These are phyloP conservation scores for Conomelus anceps DNA, from an alignment of 2,888 invertebrate species.

Conservation along the genomic window DNA sequence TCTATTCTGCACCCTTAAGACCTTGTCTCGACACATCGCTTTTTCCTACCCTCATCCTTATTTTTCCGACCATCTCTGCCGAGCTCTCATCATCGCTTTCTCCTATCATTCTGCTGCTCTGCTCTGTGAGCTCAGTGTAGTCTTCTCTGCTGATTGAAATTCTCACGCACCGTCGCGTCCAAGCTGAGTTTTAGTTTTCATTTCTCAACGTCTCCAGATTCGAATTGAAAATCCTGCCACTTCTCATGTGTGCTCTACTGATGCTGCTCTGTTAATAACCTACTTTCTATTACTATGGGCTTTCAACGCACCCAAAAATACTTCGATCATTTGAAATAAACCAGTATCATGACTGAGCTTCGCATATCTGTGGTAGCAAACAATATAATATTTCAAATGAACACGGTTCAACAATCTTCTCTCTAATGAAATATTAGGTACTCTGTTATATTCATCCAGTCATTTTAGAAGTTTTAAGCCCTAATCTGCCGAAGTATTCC, in stretches of 20 bases:
- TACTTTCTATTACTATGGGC: neutral
- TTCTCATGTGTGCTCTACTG: neutral
- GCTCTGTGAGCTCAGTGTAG: neutral
- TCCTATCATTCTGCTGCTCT: neutral
- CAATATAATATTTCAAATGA: neutral
- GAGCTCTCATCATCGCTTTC: neutral
- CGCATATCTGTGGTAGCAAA: neutral
- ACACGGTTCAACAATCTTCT: neutral
- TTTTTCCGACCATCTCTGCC: neutral
- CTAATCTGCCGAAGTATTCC: no score
- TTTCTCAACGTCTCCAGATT: neutral
- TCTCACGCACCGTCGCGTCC: neutral
- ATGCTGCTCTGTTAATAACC: neutral
- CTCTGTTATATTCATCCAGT: no score
- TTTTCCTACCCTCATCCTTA: neutral
- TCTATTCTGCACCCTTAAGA: neutral
- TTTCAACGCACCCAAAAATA: neutral
- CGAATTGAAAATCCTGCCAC: neutral
- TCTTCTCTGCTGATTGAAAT: neutral
- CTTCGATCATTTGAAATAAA: neutral
- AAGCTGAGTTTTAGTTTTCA: neutral
- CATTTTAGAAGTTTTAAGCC: no score
- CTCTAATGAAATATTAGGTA: neutral
- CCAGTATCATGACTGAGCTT: neutral
- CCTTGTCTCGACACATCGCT: neutral